Evolutionary conservation across 2,113 vertebrate species (phyloP).

Genomic region (Vireo altiloquus): DNA sequence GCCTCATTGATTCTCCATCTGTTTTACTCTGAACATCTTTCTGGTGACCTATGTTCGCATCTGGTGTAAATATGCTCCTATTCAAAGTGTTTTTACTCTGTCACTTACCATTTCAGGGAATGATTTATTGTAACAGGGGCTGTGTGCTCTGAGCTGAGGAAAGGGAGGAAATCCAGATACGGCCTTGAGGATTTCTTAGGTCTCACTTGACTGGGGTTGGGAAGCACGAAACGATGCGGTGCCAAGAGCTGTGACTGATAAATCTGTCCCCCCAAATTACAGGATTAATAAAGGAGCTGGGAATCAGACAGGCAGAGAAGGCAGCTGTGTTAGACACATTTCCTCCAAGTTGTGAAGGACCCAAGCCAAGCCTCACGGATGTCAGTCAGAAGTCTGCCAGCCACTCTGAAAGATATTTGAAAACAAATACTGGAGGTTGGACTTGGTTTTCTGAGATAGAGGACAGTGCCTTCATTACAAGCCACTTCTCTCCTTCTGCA

Average conservation of each 20-base stretch:
- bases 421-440: neutral
- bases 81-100: constrained; percentile 17
- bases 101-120: neutral
- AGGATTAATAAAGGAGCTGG: neutral
- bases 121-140: neutral
- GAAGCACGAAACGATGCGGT: neutral
- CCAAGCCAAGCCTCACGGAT: neutral
- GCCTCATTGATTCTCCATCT: constrained; percentile 61
- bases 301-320: neutral
- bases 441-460: neutral
- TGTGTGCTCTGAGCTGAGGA: neutral
- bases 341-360: neutral
- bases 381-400: neutral
- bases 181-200: neutral
- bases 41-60: constrained; percentile 40
- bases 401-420: neutral
- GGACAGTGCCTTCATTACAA: neutral
- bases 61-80: constrained; percentile 43
- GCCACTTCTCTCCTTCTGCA: neutral
- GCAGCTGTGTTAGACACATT: neutral
- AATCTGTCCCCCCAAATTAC: neutral
- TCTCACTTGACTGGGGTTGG: neutral
- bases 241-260: neutral
- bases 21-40: constrained; percentile 31
- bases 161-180: neutral